Conservation (phyloP, 2,888 invertebrate species). For the Lutraria lutraria region DNA sequence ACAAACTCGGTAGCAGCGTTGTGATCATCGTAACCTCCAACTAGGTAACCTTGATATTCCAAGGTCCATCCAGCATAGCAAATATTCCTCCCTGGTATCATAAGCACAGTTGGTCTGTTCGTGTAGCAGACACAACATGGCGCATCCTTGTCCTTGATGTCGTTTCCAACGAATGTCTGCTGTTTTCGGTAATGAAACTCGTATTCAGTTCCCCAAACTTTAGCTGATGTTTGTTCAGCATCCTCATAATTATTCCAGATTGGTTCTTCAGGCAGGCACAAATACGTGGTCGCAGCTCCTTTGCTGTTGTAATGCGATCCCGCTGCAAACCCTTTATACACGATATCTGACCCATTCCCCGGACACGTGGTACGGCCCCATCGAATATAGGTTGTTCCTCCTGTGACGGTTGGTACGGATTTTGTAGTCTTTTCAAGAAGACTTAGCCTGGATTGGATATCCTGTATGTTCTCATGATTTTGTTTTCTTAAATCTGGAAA, state of each 20-base stretch:
- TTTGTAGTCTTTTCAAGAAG: neutral
- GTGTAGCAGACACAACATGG: constrained; percentile 44
- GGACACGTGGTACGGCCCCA: constrained; percentile 41
- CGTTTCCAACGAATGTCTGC: constrained; percentile 34
- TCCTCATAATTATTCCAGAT: constrained; percentile 32
- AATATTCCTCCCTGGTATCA: constrained; percentile 36
- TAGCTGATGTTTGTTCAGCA: neutral
- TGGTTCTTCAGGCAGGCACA: constrained; percentile 40
- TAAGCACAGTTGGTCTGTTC: constrained; percentile 22
- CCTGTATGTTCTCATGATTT: neutral
- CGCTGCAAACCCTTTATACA: constrained; percentile 34
- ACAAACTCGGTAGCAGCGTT: constrained; percentile 26
- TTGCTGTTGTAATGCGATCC: constrained; percentile 24
- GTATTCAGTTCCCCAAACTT: constrained; percentile 42
- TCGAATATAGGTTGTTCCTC: constrained; percentile 25
- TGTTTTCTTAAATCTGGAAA: neutral
- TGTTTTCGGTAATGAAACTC: constrained; percentile 23
- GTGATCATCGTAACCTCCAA: neutral
- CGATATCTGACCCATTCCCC: constrained; percentile 31
- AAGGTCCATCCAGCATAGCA: constrained; percentile 36
- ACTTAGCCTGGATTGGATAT: neutral
- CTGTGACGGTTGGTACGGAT: neutral
- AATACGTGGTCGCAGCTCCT: constrained; percentile 31
- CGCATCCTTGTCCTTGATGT: neutral
- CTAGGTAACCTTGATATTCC: constrained; percentile 38